These are phyloP conservation scores for Thinocorus orbignyianus DNA, from an alignment of 2,113 vertebrate species.

Conservation along the genomic window DNA sequence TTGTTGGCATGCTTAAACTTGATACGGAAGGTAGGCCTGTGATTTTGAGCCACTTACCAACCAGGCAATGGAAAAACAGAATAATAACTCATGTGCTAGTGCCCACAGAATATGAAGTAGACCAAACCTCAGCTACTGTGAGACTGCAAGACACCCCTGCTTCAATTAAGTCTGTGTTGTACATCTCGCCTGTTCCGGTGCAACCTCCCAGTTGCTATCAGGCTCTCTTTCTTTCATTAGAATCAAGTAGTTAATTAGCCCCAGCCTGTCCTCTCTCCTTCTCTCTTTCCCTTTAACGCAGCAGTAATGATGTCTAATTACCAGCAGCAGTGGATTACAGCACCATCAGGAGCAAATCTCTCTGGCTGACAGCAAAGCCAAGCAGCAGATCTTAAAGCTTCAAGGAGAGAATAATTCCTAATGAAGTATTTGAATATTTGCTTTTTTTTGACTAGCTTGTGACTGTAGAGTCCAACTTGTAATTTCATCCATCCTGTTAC, in stretches of 20 bases:
- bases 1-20: conserved; percentile 43
- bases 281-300: conserved; percentile 76
- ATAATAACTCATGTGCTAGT: not conserved
- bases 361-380: conserved; percentile 69
- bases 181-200: conserved; percentile 66
- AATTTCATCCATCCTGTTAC: conserved; percentile 17
- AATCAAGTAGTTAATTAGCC: conserved; percentile 85
- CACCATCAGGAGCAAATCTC: conserved; percentile 76
- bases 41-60: conserved; percentile 35
- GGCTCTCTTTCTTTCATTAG: conserved; percentile 80
- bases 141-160: conserved; percentile 58
- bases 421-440: conserved; percentile 33
- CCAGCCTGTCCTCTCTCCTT: conserved; percentile 79
- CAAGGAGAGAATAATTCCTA: conserved; percentile 63
- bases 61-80: not conserved
- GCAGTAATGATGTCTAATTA: conserved; percentile 85
- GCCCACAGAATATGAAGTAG: conserved; percentile 43
- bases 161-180: conserved; percentile 70
- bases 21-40: not conserved
- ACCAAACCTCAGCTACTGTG: conserved; percentile 46
- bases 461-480: not conserved
- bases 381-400: conserved; percentile 66
- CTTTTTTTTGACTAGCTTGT: conserved; percentile 37
- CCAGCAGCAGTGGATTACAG: conserved; percentile 78
- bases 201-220: conserved; percentile 77